Evolutionary conservation across 2,888 invertebrate genomes (phyloP).

Genomic region (Macrophya alboannulata): DNA sequence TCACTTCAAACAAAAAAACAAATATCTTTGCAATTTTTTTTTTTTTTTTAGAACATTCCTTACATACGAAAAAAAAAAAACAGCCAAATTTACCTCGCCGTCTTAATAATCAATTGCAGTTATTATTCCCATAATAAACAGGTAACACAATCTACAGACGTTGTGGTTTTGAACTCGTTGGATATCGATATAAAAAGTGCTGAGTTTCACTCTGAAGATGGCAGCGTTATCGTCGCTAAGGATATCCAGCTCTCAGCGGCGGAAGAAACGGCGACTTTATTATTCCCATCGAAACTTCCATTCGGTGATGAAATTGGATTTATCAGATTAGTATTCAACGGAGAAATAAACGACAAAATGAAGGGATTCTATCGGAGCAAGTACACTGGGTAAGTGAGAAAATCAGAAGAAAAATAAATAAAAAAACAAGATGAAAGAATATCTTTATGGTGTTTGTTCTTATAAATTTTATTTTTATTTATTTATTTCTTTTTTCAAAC

Average conservation of each 20-base stretch:
- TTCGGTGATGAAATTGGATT: conserved; percentile 81
- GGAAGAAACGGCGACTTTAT: conserved; percentile 87
- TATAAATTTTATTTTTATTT: too few species aligned
- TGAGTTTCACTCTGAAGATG: conserved; percentile 81
- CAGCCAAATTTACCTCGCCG: neutral
- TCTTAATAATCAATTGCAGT: conserved; percentile 40
- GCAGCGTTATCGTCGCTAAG: conserved; percentile 75
- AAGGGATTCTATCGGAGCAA: conserved; percentile 97
- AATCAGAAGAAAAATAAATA: too few species aligned
- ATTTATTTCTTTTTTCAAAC: neutral
- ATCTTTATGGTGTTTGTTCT: too few species aligned
- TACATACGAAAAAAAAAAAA: neutral
- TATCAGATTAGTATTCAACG: conserved; percentile 89
- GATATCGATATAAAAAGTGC: conserved; percentile 88
- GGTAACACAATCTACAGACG: conserved; percentile 86
- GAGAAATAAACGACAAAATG: conserved; percentile 95
- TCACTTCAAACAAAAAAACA: too few species aligned
- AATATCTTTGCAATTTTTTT: neutral
- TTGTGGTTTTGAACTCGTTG: conserved; percentile 89
- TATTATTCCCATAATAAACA: conserved; percentile 74
- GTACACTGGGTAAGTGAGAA: conserved; percentile 82
- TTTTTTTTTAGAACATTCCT: neutral
- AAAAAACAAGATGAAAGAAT: neutral
- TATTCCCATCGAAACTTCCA: conserved; percentile 84
- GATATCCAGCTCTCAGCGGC: conserved; percentile 79